Conservation (phyloP, 1,140 invertebrate species). For the Hyphantria cunea region DNA sequence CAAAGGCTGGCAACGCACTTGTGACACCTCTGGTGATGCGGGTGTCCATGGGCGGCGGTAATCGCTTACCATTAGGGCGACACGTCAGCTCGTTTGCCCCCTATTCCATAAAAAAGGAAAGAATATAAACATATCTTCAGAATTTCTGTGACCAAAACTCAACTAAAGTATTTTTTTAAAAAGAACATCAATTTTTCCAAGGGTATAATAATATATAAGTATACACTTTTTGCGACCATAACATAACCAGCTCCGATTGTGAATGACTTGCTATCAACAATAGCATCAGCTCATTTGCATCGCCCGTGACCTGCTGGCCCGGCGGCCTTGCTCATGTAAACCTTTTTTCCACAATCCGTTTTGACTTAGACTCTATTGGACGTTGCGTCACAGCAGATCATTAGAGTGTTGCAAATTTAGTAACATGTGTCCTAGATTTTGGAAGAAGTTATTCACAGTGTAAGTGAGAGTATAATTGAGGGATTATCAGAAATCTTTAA, state of each 20-base stretch:
- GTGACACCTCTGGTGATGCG: no score
- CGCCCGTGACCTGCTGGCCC: slow-evolving; percentile 60
- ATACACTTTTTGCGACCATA: neutral
- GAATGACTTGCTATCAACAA: slow-evolving; percentile 53
- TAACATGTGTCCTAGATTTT: neutral
- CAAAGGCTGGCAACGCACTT: no score
- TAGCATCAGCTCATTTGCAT: slow-evolving; percentile 61
- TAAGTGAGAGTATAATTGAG: no score
- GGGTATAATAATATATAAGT: no score
- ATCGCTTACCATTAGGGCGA: no score
- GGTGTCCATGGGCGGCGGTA: no score
- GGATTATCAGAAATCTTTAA: neutral
- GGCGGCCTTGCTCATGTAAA: slow-evolving; percentile 51
- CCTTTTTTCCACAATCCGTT: slow-evolving; percentile 38
- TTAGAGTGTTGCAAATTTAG: slow-evolving; percentile 6
- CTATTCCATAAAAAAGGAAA: no score
- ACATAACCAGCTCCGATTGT: slow-evolving; percentile 28
- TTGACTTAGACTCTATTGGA: slow-evolving; percentile 2
- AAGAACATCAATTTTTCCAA: no score
- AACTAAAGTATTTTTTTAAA: no score
- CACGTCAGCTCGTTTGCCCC: no score
- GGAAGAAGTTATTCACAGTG: neutral
- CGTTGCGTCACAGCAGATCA: slow-evolving; percentile 12
- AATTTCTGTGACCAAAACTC: no score
- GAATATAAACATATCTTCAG: no score